Evolutionary conservation across 2,797 vertebrate species (phyloP).

Genomic region (Notolabrus celidotus): DNA sequence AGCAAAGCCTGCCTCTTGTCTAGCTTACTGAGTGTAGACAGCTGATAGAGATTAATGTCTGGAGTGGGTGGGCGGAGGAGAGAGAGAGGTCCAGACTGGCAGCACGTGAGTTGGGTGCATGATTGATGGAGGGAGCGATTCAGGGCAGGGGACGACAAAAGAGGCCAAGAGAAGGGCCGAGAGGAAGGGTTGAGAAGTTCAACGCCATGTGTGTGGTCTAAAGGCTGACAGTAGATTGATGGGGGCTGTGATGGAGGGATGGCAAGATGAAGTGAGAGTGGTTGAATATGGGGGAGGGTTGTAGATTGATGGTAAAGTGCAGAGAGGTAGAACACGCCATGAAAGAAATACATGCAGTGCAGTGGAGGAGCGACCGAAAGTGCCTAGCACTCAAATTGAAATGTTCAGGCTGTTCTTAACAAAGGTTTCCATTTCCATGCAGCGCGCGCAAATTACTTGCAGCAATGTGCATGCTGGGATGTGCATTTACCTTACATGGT

Average conservation of each 20-base stretch:
- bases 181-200: constrained; percentile 72
- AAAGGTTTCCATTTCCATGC: constrained; percentile 19
- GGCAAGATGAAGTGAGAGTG: constrained; percentile 45
- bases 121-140: constrained; percentile 72
- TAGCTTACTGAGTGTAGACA: constrained; percentile 65
- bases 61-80: constrained; percentile 62
- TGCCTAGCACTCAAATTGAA: constrained; percentile 20
- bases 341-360: constrained; percentile 28
- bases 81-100: constrained; percentile 63
- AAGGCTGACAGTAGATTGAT: constrained; percentile 60
- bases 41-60: constrained; percentile 82
- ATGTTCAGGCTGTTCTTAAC: constrained; percentile 23
- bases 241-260: constrained; percentile 46
- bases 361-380: constrained; percentile 9
- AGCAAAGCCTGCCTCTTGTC: constrained; percentile 61
- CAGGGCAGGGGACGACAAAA: constrained; percentile 48
- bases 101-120: constrained; percentile 65
- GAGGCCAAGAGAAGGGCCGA: constrained; percentile 50
- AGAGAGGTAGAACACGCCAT: constrained; percentile 30
- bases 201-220: constrained; percentile 56
- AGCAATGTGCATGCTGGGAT: constrained; percentile 44
- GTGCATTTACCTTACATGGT: constrained; percentile 31
- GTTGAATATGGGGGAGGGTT: constrained; percentile 34
- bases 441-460: not conserved
- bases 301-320: constrained; percentile 61